These are phyloP conservation scores for Megalurothrips usitatus DNA, from an alignment of 2,888 invertebrate genomes.

Conservation along the genomic window DNA sequence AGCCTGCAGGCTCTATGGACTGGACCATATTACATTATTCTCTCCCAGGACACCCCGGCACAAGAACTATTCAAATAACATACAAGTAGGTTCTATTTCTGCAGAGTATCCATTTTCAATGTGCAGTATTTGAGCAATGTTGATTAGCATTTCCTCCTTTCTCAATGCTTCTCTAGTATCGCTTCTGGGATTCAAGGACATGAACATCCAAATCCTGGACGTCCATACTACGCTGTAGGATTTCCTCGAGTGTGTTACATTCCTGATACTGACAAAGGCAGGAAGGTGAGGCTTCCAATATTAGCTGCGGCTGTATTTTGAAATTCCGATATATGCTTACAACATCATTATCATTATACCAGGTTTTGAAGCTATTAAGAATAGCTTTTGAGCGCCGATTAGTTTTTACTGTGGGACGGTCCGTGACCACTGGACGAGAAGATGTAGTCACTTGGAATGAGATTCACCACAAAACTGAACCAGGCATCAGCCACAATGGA, in stretches of 20 bases:
- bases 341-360: slow-evolving; percentile 28
- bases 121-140: not conserved
- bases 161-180: slow-evolving; percentile 56
- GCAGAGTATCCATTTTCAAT: slow-evolving; percentile 28
- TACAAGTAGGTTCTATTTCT: slow-evolving; percentile 59
- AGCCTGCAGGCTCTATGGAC: slow-evolving; percentile 78
- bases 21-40: slow-evolving; percentile 57
- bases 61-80: slow-evolving; percentile 74
- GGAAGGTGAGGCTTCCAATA: slow-evolving; percentile 48
- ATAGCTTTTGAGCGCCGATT: slow-evolving; percentile 78
- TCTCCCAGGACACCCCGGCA: slow-evolving; percentile 64
- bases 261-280: slow-evolving; percentile 77
- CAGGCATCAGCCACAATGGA: slow-evolving; percentile 53
- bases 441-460: slow-evolving; percentile 91
- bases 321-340: slow-evolving; percentile 11
- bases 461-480: slow-evolving; percentile 80
- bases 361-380: slow-evolving; percentile 56
- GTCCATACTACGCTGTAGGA: slow-evolving; percentile 83
- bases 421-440: slow-evolving; percentile 83
- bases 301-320: not conserved
- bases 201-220: slow-evolving; percentile 74
- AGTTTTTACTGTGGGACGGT: slow-evolving; percentile 81
- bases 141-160: slow-evolving; percentile 27
- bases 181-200: slow-evolving; percentile 77
- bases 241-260: slow-evolving; percentile 78